phyloP scores from a whole-genome alignment of 2,113 vertebrate genomes.

The Atractosteus spatula region DNA sequence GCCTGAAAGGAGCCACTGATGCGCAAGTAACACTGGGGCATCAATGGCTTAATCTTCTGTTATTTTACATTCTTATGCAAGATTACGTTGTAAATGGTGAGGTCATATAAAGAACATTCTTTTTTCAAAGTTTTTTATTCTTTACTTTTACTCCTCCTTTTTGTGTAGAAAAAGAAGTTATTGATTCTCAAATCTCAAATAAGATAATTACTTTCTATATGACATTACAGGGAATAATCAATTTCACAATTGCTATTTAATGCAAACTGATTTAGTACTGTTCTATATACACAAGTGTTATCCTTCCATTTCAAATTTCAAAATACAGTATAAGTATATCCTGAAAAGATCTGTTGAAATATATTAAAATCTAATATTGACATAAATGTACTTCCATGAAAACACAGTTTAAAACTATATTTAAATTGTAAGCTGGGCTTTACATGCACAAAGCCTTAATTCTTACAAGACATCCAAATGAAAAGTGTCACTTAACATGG shows the following conservation, averaged over 20 bases:
- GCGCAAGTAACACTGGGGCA: conserved; percentile 54
- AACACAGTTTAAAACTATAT: background rate
- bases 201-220: no score
- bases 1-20: conserved; percentile 65
- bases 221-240: no score
- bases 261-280: no score
- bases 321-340: no score
- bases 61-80: conserved; percentile 64
- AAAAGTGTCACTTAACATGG: conserved; percentile 31
- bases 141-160: background rate
- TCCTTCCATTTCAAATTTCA: no score
- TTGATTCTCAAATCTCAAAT: background rate
- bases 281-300: no score
- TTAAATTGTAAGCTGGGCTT: background rate
- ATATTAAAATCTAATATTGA: no score
- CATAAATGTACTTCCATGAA: no score
- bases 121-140: background rate
- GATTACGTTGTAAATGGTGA: conserved; percentile 61
- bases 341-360: no score
- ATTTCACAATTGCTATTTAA: no score
- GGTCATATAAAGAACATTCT: conserved; percentile 32
- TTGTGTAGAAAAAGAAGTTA: background rate
- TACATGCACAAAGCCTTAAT: conserved; percentile 4
- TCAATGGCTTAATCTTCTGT: conserved; percentile 70
- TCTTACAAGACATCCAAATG: background rate